phyloP scores from a whole-genome alignment of 2,797 vertebrate genomes.

The Hafferia zeledoni region DNA sequence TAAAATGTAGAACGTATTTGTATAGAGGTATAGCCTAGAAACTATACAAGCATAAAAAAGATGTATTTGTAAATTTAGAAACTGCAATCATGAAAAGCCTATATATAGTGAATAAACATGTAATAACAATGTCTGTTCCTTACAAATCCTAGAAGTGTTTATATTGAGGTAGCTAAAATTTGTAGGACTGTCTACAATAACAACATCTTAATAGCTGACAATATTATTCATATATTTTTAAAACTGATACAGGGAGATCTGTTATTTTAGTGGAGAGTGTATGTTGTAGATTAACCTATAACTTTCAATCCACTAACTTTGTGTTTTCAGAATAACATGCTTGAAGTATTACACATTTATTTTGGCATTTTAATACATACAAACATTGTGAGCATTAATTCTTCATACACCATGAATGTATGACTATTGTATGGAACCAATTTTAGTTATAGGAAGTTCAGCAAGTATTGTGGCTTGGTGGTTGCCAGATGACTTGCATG shows the following conservation, averaged over 20 bases:
- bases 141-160: neutral
- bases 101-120: neutral
- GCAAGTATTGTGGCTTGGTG: conserved; percentile 3
- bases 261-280: neutral
- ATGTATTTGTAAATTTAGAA: neutral
- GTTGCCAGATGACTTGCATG: neutral
- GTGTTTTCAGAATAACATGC: neutral
- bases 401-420: neutral
- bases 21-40: neutral
- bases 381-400: neutral
- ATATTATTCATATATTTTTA: neutral
- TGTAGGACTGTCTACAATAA: neutral
- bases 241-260: neutral
- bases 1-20: neutral
- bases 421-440: conserved; percentile 1
- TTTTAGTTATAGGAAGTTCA: conserved; percentile 45
- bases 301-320: neutral
- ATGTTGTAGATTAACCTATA: neutral
- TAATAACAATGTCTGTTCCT: neutral
- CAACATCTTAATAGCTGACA: neutral
- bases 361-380: neutral
- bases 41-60: neutral
- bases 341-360: neutral
- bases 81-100: neutral
- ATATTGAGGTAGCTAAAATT: conserved; percentile 1